These are phyloP conservation scores for Cairina moschata DNA, from an alignment of 2,113 vertebrate species.

Conservation along the genomic window DNA sequence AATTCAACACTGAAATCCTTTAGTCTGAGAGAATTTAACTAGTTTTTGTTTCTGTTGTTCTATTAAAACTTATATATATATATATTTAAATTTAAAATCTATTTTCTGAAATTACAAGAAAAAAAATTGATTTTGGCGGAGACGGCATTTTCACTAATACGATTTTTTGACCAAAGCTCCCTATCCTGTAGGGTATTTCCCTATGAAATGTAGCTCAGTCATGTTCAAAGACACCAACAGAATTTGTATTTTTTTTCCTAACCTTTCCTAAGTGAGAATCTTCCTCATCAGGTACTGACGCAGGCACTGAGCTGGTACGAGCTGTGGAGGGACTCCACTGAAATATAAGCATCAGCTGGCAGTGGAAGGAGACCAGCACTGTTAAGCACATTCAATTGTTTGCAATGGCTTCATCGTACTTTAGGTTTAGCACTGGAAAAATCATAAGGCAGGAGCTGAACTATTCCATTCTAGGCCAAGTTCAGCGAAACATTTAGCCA, in stretches of 20 bases:
- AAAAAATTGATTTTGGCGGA: background rate
- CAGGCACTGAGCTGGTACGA: background rate
- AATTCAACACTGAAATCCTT: background rate
- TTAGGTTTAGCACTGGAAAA: constrained; percentile 22
- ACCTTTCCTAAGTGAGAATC: background rate
- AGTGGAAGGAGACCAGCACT: background rate
- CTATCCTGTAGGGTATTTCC: background rate
- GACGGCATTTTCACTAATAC: background rate
- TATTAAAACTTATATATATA: background rate
- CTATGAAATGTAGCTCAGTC: background rate
- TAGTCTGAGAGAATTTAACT: background rate
- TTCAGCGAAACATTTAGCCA: constrained; percentile 11
- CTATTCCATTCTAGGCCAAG: background rate
- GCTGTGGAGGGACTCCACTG: background rate
- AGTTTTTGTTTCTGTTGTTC: background rate
- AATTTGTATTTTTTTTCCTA: background rate
- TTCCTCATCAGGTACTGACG: background rate
- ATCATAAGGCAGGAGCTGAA: constrained; percentile 17
- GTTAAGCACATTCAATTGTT: constrained; percentile 33
- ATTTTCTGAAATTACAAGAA: background rate
- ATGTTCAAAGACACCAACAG: background rate
- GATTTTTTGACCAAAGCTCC: background rate
- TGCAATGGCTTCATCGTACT: background rate
- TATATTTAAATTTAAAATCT: background rate
- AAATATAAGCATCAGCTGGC: background rate